Base-by-base conservation (phyloP, 2,888 invertebrate genomes). In the Tinea pellionella region DNA sequence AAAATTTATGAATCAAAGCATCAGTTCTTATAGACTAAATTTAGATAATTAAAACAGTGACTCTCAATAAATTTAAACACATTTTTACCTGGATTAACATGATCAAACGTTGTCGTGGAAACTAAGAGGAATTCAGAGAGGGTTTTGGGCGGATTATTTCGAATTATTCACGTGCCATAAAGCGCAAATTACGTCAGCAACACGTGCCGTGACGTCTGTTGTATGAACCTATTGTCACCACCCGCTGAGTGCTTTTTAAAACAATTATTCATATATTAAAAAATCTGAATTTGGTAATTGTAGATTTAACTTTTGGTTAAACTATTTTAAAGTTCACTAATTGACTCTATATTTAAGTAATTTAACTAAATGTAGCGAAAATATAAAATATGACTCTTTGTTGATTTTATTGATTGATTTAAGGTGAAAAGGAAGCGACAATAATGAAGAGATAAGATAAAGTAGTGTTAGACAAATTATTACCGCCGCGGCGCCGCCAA, bases 111-210 rank as follows among this genome's bases (percentile, higher is more conserved):
- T 74, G 72, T 74, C 68, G 67, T 78, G 76, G 70, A 57, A 61
- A 63, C 61, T 63, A 65, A 66, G 65, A 61, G 65, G 61, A 61
- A 62, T 42, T 64, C 59, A 64, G 61, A 59, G 63, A 59, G 59
- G 62, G 37, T 37, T 59, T 51, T 61, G 59, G 47, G 61, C 69
- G 77, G 80, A 83, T 84, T 78, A 81, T 75, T 74, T 64, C 73
- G 78, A 78, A 83, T 84, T 84, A 84, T 80, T 82, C 73, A 83
- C 85, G 81, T 83, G 72, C 75, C 83, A 85, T 86, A 85, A 85
- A 83, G 77, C 79, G 71, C 81, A 78, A 82, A 84, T 85, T 83
- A 79, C 73, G 74, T 73, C 64, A 74, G 63, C 69, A 73, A 73
- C 85, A 82, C 84, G 84, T 80, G 84, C 70, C 78, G 68, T 66